Conservation (phyloP, 2,888 invertebrate genomes). For the Abrostola tripartita region DNA sequence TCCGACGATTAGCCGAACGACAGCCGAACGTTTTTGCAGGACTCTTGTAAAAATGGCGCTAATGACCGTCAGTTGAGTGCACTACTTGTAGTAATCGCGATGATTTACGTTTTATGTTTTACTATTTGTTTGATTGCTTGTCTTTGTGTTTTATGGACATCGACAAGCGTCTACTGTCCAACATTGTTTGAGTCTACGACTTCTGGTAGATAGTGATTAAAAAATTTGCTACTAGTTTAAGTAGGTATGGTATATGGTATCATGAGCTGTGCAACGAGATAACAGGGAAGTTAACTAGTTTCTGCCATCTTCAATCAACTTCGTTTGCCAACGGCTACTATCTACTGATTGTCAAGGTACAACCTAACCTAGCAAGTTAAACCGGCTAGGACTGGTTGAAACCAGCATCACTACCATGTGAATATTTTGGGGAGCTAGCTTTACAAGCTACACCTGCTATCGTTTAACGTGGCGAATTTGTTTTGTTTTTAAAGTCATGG, state of each 20-base stretch:
- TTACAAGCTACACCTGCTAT: not conserved
- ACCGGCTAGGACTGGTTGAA: not conserved
- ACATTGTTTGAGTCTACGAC: not conserved
- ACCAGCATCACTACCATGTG: not conserved
- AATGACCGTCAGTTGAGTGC: conserved; percentile 71
- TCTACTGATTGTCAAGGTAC: not conserved
- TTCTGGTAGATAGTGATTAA: conserved; percentile 1
- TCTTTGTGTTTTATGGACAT: conserved; percentile 27
- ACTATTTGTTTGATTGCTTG: conserved; percentile 43
- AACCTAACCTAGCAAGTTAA: not conserved
- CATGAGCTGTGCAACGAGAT: not conserved
- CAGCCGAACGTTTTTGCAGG: conserved; percentile 77
- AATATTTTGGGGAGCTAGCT: not conserved
- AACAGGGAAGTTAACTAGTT: not conserved
- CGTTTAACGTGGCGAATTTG: too few species aligned
- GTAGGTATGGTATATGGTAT: not conserved
- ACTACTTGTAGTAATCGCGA: conserved; percentile 67
- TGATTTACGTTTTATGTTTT: conserved; percentile 47
- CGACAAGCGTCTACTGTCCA: not conserved
- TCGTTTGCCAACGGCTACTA: not conserved
- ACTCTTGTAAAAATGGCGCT: conserved; percentile 81
- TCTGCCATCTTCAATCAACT: not conserved
- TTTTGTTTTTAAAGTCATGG: too few species aligned
- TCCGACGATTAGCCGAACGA: conserved; percentile 85
- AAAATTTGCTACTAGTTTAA: not conserved